Evolutionary conservation across 1,140 invertebrate species (phyloP), one percentile per base, ranked within the genome.

Genomic region (Hyles euphorbiae): DNA sequence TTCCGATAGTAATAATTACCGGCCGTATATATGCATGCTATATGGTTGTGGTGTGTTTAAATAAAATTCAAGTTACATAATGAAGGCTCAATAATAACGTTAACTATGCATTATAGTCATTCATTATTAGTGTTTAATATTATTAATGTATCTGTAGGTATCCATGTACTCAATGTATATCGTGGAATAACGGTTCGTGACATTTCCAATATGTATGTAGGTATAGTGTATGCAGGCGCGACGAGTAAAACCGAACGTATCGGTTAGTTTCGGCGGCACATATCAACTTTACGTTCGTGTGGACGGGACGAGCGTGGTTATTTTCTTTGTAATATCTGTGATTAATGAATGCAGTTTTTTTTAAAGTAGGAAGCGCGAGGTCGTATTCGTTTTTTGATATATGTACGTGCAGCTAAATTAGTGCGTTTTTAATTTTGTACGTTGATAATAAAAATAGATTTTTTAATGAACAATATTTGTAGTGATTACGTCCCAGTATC

Each of bases 71-170:
- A 76, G 74, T 70, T 78, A 78, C 81, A 87, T 82, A 81, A 83
- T 76, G 56, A 75, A 80, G 69, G 76, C 76, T 78, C 78, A 78
- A 78, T 76, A 74, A 75, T 63, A 63, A 61, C 63, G 70, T 75
- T 79, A 77, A 76, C 72, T 80, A 76, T 75, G 72, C 74, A 76
- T 78, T 67, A 73, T 85, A 85, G 82, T 85, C 80, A 83, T 83
- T 80, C 77, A 68, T 75, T 65, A 63, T 54, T 54, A 63, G 68
- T 79, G 75, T 78, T 76, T 72, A 76, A 73, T 64, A 48, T 68
- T 70, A 67, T 65, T 64, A 68, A 58, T 52, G 65, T 65, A 61
- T 52, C 5, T n/a, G 60, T 76, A 67, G 63, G 60, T 74, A 71
- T 68, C 50, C 58, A 60, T 80, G 74, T 83, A 83, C 70, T 86